Evolutionary conservation across 2,888 invertebrate species (phyloP).

Genomic region (Tethea ocularis): DNA sequence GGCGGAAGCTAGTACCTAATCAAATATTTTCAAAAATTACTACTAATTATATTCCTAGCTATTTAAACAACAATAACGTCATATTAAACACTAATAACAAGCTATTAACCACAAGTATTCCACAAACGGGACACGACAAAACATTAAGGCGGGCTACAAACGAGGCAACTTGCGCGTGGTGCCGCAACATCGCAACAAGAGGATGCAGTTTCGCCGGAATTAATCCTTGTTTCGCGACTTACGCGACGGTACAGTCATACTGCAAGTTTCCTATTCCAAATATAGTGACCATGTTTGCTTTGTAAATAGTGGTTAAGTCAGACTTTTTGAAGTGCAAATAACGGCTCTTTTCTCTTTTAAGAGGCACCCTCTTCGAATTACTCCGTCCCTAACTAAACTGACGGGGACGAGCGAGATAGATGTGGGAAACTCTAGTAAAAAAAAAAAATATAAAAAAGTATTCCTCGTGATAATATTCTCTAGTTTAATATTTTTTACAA

Average conservation of each 20-base stretch:
- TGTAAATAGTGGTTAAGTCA: conserved; percentile 6
- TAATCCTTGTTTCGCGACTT: conserved; percentile 59
- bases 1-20: too few species aligned
- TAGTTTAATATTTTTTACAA: too few species aligned
- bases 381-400: too few species aligned
- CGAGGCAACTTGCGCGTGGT: conserved; percentile 36
- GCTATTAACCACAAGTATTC: conserved; percentile 33
- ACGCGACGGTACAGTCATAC: conserved; percentile 32
- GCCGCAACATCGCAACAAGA: conserved; percentile 27
- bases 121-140: conserved; percentile 9
- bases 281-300: conserved; percentile 24
- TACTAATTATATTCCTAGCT: background rate
- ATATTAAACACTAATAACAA: background rate
- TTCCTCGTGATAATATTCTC: too few species aligned
- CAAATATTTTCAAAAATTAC: too few species aligned
- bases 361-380: too few species aligned
- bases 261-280: conserved; percentile 26
- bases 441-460: too few species aligned
- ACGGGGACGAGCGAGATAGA: too few species aligned
- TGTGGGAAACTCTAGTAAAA: too few species aligned
- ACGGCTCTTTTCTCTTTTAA: too few species aligned
- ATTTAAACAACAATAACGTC: background rate
- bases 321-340: conserved; percentile 9
- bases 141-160: conserved; percentile 34
- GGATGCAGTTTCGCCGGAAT: conserved; percentile 49